Percentiles rank a stretch among this genome's conserved stretches.
These are phyloP conservation scores for Clivina fossor DNA, from an alignment of 2,888 invertebrate species.

Conservation along the genomic window DNA sequence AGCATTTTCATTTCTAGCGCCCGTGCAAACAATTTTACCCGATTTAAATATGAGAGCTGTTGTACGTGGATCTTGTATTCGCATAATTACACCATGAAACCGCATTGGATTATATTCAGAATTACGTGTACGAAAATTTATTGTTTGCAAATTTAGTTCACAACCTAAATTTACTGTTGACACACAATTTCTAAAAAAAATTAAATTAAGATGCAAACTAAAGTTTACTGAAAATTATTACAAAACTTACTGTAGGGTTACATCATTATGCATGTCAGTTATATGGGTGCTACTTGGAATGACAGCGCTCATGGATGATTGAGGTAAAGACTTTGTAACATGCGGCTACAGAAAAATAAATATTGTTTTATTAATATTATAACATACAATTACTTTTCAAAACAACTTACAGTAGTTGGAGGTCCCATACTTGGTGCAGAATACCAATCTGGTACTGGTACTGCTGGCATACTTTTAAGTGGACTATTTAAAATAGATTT, in stretches of 20 bases:
- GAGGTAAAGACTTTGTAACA: conserved; percentile 27
- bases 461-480: conserved; percentile 49
- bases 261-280: conserved; percentile 59
- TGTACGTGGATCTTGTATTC: conserved; percentile 75
- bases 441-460: conserved; percentile 52
- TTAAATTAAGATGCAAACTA: conserved; percentile 11
- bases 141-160: conserved; percentile 69
- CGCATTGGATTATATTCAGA: conserved; percentile 82
- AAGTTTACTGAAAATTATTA: conserved; percentile 36
- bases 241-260: conserved; percentile 53
- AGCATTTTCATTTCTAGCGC: conserved; percentile 75
- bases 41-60: conserved; percentile 77
- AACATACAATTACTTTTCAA: too few species aligned
- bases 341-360: conserved; percentile 30
- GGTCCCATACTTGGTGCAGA: conserved; percentile 37
- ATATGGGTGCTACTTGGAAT: conserved; percentile 39
- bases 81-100: conserved; percentile 82
- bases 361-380: too few species aligned
- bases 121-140: conserved; percentile 77
- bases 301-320: conserved; percentile 33
- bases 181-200: conserved; percentile 78
- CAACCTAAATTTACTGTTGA: conserved; percentile 76
- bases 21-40: conserved; percentile 82
- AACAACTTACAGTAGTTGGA: conserved; percentile 25
- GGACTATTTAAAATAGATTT: conserved; percentile 52